Percentiles rank a stretch among this genome's conserved stretches.
Evolutionary conservation across 2,113 vertebrate species (phyloP).

Genomic region (Emberiza fucata): DNA sequence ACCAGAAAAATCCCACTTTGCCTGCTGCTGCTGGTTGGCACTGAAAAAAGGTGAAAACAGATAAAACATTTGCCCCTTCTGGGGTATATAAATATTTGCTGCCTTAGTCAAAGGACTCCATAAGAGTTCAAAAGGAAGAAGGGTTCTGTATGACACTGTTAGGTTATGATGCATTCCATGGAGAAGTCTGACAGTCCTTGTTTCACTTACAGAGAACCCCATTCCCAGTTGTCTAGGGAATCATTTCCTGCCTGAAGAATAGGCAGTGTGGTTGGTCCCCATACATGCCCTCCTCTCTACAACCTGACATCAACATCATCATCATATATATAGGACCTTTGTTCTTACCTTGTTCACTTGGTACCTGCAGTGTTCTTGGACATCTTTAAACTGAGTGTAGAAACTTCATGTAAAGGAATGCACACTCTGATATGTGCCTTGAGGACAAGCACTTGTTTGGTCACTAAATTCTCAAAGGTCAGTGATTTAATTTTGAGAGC

Average conservation of each 20-base stretch:
- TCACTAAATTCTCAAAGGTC: slow-evolving; percentile 56
- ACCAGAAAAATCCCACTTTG: background rate
- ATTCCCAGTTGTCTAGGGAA: background rate
- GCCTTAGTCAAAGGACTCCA: background rate
- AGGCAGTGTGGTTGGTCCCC: background rate
- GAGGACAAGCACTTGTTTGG: slow-evolving; percentile 27
- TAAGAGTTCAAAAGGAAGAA: background rate
- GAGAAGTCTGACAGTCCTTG: background rate
- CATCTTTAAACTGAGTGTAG: background rate
- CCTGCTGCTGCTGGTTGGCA: background rate
- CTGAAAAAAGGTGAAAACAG: background rate
- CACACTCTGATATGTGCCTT: background rate
- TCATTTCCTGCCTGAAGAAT: background rate
- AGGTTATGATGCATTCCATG: background rate
- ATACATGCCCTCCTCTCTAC: background rate
- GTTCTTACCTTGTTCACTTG: slow-evolving; percentile 47
- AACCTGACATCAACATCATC: background rate
- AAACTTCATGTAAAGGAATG: background rate
- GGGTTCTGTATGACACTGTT: background rate
- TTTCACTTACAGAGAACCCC: background rate
- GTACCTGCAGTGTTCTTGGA: background rate
- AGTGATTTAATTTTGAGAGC: slow-evolving; percentile 36
- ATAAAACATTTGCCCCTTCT: background rate
- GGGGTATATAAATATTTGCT: background rate
- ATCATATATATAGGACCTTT: background rate